Evolutionary conservation across 2,797 vertebrate genomes (phyloP).

Genomic region (Mycteria americana): DNA sequence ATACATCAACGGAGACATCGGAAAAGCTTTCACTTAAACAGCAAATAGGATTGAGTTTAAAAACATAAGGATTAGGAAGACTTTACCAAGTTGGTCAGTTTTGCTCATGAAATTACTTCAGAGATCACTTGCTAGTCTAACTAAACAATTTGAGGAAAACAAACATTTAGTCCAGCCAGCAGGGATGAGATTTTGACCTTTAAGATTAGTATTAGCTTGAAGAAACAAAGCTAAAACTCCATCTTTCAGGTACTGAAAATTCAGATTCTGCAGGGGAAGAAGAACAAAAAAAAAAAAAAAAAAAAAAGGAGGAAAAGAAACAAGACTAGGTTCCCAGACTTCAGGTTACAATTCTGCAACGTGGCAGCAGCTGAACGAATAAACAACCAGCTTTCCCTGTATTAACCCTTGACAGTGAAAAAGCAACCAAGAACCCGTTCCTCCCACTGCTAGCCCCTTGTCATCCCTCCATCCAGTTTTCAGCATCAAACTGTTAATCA

Average conservation of each 20-base stretch:
- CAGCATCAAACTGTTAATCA: background rate
- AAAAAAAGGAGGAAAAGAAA: background rate
- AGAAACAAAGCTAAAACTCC: background rate
- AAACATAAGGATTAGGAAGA: background rate
- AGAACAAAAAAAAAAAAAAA: background rate
- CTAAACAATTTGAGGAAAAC: background rate
- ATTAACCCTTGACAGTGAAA: background rate
- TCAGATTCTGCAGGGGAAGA: background rate
- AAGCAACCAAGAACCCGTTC: background rate
- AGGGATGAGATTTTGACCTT: background rate
- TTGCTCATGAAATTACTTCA: background rate
- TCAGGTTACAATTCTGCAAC: background rate
- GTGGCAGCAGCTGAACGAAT: background rate
- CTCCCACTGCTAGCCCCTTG: background rate
- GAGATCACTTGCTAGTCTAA: background rate
- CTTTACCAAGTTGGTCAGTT: background rate
- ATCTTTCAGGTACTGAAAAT: background rate
- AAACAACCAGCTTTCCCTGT: background rate
- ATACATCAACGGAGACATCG: rapidly evolving
- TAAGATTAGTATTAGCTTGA: background rate
- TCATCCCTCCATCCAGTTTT: background rate
- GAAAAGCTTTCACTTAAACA: background rate
- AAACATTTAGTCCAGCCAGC: background rate
- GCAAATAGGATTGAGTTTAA: background rate
- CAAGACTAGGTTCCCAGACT: background rate